Evolutionary conservation across 2,797 vertebrate genomes (phyloP), one percentile per base, ranked within the genome.

Genomic region (Pseudomugil tenellus): DNA sequence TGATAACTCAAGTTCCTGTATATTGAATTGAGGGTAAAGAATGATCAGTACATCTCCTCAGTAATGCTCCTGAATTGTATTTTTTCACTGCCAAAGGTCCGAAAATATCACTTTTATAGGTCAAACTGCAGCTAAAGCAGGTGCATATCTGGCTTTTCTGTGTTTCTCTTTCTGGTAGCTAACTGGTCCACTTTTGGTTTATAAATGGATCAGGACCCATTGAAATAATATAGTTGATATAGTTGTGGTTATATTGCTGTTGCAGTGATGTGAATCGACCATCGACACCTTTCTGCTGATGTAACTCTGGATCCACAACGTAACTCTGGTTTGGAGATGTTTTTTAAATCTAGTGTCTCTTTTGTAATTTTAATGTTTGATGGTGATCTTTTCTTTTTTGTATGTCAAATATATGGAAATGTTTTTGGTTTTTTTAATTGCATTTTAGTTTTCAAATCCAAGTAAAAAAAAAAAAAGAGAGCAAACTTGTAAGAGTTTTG

Each of bases 361-460:
- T 79, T 67, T 70, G 51, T 57, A 71, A 11, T 41, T 26, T 72
- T 17, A 59, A 74, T 80, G 79, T 87, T 74, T 32, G 67, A 70
- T 70, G 64, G 74, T 84, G 65, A 65, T 52, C 12, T 54, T 83
- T 55, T 67, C 67, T 70, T 29, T 83, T 81, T 84, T 66, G 8
- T 81, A 58, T 74, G 76, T 87, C 58, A 65, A n/a, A 32, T 70
- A 58, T 73, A 35, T 60, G 54, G 16, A 70, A 48, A 31, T 57
- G 35, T 54, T 72, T 65, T 73, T 34, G 9, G 8, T 34, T 10
- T 10, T 34, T 34, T 67, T 52, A 37, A 46, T 41, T 41, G 16
- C 63, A n/a, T 2, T 58, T 49, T 56, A 67, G 51, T 74, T 86
- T 86, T 73, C 5, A 67, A 64, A 48, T 66, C 28, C 68, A 72